Evolutionary conservation across 37 sponge, comb jelly and placozoan genomes (phyloP), one percentile per base, ranked within the genome.

Genomic region (Geodia barretti): DNA sequence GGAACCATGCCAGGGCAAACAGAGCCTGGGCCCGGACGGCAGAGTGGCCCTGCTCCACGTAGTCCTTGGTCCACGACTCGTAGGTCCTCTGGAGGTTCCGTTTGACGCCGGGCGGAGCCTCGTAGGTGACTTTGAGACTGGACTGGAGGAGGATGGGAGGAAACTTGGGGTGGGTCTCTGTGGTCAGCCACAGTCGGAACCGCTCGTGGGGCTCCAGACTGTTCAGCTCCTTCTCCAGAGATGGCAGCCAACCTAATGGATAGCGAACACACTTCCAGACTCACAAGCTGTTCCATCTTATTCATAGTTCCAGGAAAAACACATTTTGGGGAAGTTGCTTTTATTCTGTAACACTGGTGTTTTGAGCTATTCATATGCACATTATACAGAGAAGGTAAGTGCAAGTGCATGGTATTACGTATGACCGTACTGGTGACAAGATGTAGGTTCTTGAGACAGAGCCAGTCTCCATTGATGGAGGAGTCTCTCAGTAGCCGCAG

Each of bases 381-480:
- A 47, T 7, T 47, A 47, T 7, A 17, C 54, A 47, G 54, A 47
- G 11, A 47, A 17, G 54, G n/a, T n/a, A n/a, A n/a, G n/a, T n/a
- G n/a, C n/a, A n/a, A n/a, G n/a, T n/a, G n/a, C n/a, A n/a, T n/a
- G n/a, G n/a, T n/a, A n/a, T n/a, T n/a, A n/a, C n/a, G n/a, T n/a
- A n/a, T n/a, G n/a, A n/a, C n/a, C n/a, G n/a, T 14, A 47, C 54
- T 14, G 2, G 84, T 94, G 32, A 96, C 97, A 5, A 98, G 91
- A 62, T 98, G 99, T 17, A 98, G 78, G 79, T 98, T 98, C 85
- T 98, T 98, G 47, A 98, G 73, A 59, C 99, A 98, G 37, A 98
- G 82, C 99, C 99, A 98, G 28, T 84, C 83, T 26, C 97, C 99
- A 61, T 87, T 89, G 38, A 58, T 68, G 36, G 99, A 87, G 73